phyloP scores from a whole-genome alignment of 2,888 invertebrate species.

The Biston stratarius region DNA sequence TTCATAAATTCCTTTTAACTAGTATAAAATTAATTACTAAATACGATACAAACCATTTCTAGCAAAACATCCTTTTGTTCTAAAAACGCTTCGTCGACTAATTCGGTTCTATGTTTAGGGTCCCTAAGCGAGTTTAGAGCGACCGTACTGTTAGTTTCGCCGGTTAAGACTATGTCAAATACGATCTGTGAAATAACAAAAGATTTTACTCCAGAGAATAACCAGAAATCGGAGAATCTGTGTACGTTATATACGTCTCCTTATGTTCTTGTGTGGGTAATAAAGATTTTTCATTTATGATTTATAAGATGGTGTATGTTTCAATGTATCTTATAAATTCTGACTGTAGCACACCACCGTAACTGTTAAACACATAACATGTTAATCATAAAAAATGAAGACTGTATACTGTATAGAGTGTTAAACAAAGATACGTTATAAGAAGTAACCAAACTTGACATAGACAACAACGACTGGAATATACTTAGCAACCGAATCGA shows the following conservation, averaged over 20 bases:
- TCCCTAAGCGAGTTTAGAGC: slow-evolving; percentile 43
- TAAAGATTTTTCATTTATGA: no score
- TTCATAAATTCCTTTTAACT: no score
- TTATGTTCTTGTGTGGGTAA: background rate
- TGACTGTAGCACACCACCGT: no score
- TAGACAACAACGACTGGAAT: no score
- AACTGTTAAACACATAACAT: no score
- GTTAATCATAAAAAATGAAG: no score
- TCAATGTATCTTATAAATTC: no score
- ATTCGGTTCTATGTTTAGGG: slow-evolving; percentile 57
- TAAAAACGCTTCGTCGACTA: slow-evolving; percentile 67
- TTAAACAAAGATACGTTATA: no score
- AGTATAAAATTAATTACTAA: background rate
- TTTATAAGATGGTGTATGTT: no score
- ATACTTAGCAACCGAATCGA: no score
- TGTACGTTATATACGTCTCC: background rate
- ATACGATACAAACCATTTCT: slow-evolving; percentile 70
- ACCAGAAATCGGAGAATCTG: background rate
- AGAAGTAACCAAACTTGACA: no score
- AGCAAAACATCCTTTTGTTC: slow-evolving; percentile 74
- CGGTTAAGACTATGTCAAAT: slow-evolving; percentile 26
- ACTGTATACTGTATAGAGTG: no score
- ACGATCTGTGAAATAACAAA: slow-evolving; percentile 17
- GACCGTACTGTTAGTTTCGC: slow-evolving; percentile 41
- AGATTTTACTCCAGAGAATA: slow-evolving; percentile 3